Evolutionary conservation across 2,888 invertebrate genomes (phyloP).

Genomic region (Sialis lutaria): DNA sequence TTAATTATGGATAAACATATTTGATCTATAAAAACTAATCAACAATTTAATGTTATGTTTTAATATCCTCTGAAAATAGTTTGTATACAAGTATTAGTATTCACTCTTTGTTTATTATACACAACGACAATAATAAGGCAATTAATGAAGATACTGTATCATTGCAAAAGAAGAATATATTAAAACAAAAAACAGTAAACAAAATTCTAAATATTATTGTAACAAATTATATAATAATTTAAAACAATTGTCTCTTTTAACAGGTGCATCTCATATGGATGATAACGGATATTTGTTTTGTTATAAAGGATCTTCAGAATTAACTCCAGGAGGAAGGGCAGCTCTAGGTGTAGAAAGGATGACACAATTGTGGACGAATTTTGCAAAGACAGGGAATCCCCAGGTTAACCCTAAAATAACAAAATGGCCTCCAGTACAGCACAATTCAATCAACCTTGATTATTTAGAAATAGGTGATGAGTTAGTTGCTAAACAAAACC

Average conservation of each 20-base stretch:
- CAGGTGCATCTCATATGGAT: constrained; percentile 5
- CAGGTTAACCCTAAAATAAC: too few relatives aligned
- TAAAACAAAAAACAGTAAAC: too few relatives aligned
- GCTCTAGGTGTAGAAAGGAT: not conserved
- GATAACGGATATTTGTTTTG: constrained; percentile 4
- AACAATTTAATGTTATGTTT: too few relatives aligned
- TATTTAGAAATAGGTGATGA: constrained; percentile 1
- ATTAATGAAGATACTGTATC: too few relatives aligned
- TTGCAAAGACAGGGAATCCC: constrained; percentile 1
- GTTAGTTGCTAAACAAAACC: not conserved
- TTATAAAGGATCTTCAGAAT: not conserved
- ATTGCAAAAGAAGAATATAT: too few relatives aligned
- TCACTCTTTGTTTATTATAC: too few relatives aligned
- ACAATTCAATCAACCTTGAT: not conserved
- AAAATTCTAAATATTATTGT: too few relatives aligned
- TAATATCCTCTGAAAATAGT: too few relatives aligned
- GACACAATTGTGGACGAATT: constrained; percentile 3
- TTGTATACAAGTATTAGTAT: too few relatives aligned
- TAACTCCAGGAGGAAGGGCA: not conserved
- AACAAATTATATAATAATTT: not conserved
- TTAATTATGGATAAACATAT: too few relatives aligned
- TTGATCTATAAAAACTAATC: too few relatives aligned
- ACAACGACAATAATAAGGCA: too few relatives aligned
- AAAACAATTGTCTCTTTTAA: not conserved
- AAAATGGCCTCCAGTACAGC: not conserved